A percentile compares a stretch with the other conserved stretches of the same genome.
Evolutionary conservation across 2,888 invertebrate genomes (phyloP).

Genomic region (Germaria angustata): DNA sequence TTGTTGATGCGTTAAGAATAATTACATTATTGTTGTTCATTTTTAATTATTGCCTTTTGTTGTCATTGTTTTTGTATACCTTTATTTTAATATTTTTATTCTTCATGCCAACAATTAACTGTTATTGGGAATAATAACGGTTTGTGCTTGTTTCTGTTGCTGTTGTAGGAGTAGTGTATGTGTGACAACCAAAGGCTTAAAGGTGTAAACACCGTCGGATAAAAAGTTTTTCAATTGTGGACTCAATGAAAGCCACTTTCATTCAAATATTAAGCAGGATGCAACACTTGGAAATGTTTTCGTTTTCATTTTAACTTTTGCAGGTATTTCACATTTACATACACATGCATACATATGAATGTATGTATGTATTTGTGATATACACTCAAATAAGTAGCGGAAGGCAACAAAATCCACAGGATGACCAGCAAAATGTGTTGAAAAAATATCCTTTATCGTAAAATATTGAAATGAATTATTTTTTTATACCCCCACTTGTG

Average conservation of each 20-base stretch:
- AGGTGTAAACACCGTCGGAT: conserved; percentile 50
- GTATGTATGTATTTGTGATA: not conserved
- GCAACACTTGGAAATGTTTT: conserved; percentile 34
- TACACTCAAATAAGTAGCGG: not conserved
- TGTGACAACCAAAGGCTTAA: conserved; percentile 10
- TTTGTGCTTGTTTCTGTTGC: not conserved
- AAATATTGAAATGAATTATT: not conserved
- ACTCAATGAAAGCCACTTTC: conserved; percentile 43
- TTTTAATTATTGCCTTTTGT: conserved; percentile 34
- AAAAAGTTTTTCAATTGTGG: conserved; percentile 25
- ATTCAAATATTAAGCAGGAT: conserved; percentile 54
- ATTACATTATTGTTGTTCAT: conserved; percentile 57
- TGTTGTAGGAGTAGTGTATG: not conserved
- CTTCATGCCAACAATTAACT: conserved; percentile 25
- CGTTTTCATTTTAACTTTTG: conserved; percentile 20
- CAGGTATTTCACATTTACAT: not conserved
- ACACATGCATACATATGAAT: not conserved
- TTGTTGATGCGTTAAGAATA: conserved; percentile 38
- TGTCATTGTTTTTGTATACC: not conserved
- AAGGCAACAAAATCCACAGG: conserved; percentile 1
- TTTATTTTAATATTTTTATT: not conserved
- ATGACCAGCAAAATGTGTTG: conserved; percentile 29
- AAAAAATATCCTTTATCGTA: conserved; percentile 15
- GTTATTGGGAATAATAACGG: conserved; percentile 43
- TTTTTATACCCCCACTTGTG: not conserved